Evolutionary conservation across 1,140 invertebrate genomes (phyloP), one percentile per base, ranked within the genome.

Genomic region (Drosophila ficusphila): DNA sequence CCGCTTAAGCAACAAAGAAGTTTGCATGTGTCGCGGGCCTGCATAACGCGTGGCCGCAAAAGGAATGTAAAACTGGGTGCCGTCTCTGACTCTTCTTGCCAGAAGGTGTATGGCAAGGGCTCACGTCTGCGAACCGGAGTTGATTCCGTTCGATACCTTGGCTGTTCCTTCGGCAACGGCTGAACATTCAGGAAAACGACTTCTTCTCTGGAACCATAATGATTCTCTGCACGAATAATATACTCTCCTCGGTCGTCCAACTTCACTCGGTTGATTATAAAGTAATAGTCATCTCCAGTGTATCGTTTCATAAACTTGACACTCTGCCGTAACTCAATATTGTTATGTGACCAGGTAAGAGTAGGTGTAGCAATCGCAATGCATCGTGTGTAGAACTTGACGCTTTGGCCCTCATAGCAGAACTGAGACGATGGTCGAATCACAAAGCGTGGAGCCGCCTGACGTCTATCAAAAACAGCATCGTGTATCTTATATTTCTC

Each of bases 261-360:
- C 92, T 98, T 99, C 6, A 96, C 96, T 76, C 99, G 94, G 92
- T 99, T 99, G 65, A 99, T 99, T 39, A 99, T 96, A 90, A 99
- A 98, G 81, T 98, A 98, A 91, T 98, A 99, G 90, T 99, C 98
- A 72, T 99, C 97, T 31, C 97, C 97, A 25, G 95, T 93, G 90
- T 99, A 99, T 72, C 98, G 95, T 93, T 99, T 99, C 98, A 99
- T 99, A 92, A 98, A 99, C 92, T 99, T 99, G 19, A 99, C 98
- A 75, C 98, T 99, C 92, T 99, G 99, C 51, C 96, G 94, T n/a
- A 99, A 92, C 85, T 99, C 98, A 72, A 95, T 93, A 90, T 97
- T 97, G 92, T 98, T 98, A 73, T 97, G 96, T 71, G 95, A 97
- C 99, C 99, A 99, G 16, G 97, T 97, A 29, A 99, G 94, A 7